Base-by-base conservation (phyloP, 1,140 invertebrate species). In the Trichomalopsis sarcophagae region DNA sequence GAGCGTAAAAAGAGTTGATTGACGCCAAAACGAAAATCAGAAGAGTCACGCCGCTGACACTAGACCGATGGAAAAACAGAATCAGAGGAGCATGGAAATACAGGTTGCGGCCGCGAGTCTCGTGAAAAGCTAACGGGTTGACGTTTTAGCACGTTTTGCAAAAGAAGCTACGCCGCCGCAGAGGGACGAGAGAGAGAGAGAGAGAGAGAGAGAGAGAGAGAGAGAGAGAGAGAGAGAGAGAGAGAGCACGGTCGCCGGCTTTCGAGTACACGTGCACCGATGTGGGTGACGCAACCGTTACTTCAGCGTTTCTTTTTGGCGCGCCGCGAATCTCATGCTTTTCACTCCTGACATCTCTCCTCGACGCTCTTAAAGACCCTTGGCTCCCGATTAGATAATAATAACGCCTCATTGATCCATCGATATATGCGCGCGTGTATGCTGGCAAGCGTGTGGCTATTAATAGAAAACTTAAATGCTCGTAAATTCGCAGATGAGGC, bases 221-320 rank as follows among this genome's bases (percentile, higher is more conserved):
- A 81, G 33, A 81, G 30, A 81, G 11, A 27, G 2, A 7, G 17
- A 36, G 6, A 71, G 21, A 71, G 23, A 81, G 33, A 81, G 30
- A 71, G n/a, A n/a, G n/a, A n/a, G n/a, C n/a, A n/a, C n/a, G 11
- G 27, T 27, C 27, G 27, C 27, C 27, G 44, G 33, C 2, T 80
- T 47, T 73, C 44, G 50, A 77, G 62, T 77, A 68, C 74, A 33
- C 9, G 73, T 47, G 81, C 27, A 77, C 81, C 14, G 5, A 84
- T 84, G 36, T 79, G 76, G 66, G 44, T 62, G 66, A 84, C 68
- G 82, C 47, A 79, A 79, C 76, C 82, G 76, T 84, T 84, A 84
- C 9, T 83, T 77, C 1, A n/a, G 27, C 82, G 62, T 33, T 66
- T 83, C 74, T 68, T 27, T 76, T 82, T 75, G 75, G 47, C 50